Conservation (phyloP, 2,797 vertebrate species). For the Thripadectes ignobilis region DNA sequence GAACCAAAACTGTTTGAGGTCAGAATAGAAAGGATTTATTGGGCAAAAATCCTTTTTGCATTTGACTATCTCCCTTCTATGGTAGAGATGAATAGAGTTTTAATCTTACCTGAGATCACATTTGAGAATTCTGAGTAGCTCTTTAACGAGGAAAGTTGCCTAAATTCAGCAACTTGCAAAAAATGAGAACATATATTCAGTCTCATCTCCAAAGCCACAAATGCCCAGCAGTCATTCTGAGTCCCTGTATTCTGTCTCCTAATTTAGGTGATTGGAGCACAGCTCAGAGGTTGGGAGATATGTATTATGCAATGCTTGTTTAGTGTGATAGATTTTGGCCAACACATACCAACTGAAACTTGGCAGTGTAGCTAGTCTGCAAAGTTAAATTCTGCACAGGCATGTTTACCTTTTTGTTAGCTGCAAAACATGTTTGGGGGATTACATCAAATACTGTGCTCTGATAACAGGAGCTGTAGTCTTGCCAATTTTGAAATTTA, state of each 20-base stretch:
- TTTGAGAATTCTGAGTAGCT: background rate
- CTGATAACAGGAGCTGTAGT: background rate
- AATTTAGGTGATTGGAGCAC: background rate
- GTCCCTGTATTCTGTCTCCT: background rate
- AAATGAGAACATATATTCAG: background rate
- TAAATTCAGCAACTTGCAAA: background rate
- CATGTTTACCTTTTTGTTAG: slow-evolving; percentile 8
- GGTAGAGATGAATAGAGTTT: background rate
- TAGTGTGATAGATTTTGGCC: background rate
- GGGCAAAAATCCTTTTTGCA: background rate
- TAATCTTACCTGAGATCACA: background rate
- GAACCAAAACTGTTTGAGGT: background rate
- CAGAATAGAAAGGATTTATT: background rate
- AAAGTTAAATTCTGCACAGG: background rate
- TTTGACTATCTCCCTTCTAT: background rate
- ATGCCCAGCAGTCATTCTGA: background rate
- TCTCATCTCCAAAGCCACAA: background rate
- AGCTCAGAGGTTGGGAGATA: background rate
- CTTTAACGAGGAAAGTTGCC: background rate
- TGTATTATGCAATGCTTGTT: background rate
- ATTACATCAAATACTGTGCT: background rate
- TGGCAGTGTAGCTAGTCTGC: background rate
- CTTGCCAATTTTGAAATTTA: background rate
- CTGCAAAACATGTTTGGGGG: background rate
- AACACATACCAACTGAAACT: background rate